Conservation (phyloP, 2,113 vertebrate genomes). For the Colinus virginianus region DNA sequence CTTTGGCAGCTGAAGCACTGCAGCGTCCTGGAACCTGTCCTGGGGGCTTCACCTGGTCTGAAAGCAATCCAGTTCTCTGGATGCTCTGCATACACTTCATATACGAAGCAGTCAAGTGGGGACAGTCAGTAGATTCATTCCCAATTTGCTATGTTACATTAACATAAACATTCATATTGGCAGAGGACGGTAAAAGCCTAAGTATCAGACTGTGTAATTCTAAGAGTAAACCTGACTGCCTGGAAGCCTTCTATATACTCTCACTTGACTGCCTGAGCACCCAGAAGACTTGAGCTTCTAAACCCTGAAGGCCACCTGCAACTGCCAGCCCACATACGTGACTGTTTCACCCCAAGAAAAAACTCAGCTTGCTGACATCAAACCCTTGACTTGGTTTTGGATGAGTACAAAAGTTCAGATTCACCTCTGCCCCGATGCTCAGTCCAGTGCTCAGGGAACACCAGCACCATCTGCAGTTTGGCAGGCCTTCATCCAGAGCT, state of each 20-base stretch:
- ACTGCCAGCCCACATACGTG: not conserved
- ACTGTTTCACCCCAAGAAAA: not conserved
- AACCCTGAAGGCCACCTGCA: not conserved
- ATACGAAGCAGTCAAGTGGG: accelerated
- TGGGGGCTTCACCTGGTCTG: accelerated
- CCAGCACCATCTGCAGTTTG: not conserved
- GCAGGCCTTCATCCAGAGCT: not conserved
- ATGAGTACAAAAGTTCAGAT: not conserved
- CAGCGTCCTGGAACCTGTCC: not conserved
- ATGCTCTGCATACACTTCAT: not conserved
- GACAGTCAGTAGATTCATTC: not conserved
- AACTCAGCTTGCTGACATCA: not conserved
- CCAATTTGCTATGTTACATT: not conserved
- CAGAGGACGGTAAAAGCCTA: not conserved
- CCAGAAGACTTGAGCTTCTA: not conserved
- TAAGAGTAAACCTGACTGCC: not conserved
- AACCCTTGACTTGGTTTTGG: not conserved
- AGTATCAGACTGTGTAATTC: not conserved
- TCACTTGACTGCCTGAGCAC: not conserved
- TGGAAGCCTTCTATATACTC: not conserved
- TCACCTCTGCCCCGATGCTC: not conserved
- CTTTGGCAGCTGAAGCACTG: not conserved
- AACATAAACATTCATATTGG: not conserved
- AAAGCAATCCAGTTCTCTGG: not conserved
- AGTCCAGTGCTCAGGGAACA: not conserved